Base-by-base conservation (phyloP, 2,888 invertebrate genomes). In the Cheilosia vernalis region DNA sequence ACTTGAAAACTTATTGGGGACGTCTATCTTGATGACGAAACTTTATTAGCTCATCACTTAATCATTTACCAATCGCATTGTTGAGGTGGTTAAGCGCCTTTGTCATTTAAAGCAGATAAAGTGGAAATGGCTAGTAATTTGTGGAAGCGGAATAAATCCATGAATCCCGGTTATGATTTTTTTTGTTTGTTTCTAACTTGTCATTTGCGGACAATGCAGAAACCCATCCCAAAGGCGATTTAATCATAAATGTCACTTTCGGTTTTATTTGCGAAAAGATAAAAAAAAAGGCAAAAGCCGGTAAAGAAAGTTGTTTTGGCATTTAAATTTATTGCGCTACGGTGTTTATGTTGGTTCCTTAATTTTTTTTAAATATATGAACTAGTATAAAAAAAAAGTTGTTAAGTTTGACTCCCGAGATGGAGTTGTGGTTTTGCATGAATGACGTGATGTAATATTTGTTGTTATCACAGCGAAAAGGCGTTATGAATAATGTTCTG, bases 221-320 rank as follows among this genome's bases (percentile, higher is more conserved):
- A n/a, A n/a, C n/a, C n/a, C n/a, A n/a, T n/a, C n/a, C n/a, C n/a
- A n/a, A n/a, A n/a, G n/a, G n/a, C 30, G 30, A 30, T 30, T 30
- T 30, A 2, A 30, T 30, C 6, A 30, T 30, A 30, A 30, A 42
- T 66, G 40, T 40, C 27, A 19, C 40, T 53, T 64, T 49, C 37
- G 15, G 19, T 66, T 55, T 53, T 17, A 40, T 37, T 66, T 24
- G 37, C 37, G 47, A 47, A 64, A 37, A 49, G 4, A 24, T 5
- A 4, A 24, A 0, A 4, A 24, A 27, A 27, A 30, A n/a, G 33
- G 30, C 19, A 27, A 30, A n/a, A 55, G 30, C 19, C 5, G 19
- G 6, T 21, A 53, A 66, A 53, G 53, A 66, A 66, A 66, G 66
- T 27, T 55, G 15, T 9, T 9, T 55, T 53, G 5, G 10, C 13